Evolutionary conservation across 35 echinoderm and acorn worm genomes (phyloP).

Genomic region (Anneissia japonica): DNA sequence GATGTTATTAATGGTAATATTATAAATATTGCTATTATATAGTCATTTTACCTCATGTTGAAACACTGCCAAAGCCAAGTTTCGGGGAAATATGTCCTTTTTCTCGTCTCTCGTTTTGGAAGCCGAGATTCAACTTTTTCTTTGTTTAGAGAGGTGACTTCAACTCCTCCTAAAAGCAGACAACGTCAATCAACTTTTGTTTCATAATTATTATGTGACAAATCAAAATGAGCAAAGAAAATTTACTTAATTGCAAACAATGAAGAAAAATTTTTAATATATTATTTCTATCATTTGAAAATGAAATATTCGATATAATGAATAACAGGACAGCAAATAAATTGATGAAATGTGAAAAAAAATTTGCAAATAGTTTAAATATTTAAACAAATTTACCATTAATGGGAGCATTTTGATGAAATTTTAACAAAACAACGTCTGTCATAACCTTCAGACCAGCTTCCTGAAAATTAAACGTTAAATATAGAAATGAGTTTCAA

Average conservation of each 20-base stretch:
- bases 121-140: background rate
- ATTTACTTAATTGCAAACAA: too few relatives aligned
- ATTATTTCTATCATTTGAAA: too few relatives aligned
- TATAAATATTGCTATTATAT: too few relatives aligned
- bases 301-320: too few relatives aligned
- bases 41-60: slow-evolving; percentile 50
- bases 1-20: too few relatives aligned
- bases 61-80: slow-evolving; percentile 76
- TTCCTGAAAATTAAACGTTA: slow-evolving; percentile 30
- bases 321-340: too few relatives aligned
- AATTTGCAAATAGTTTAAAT: too few relatives aligned
- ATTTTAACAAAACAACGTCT: slow-evolving; percentile 66
- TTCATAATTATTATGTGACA: too few relatives aligned
- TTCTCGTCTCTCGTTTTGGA: slow-evolving; percentile 14
- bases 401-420: slow-evolving; percentile 33
- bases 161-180: background rate
- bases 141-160: background rate
- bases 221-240: too few relatives aligned
- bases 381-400: background rate
- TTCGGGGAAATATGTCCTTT: slow-evolving; percentile 62
- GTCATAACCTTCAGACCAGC: slow-evolving; percentile 89
- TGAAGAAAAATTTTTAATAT: too few relatives aligned
- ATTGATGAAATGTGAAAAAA: too few relatives aligned
- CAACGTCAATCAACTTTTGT: background rate
- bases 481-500: too few relatives aligned